Percentiles rank a stretch among this genome's conserved stretches.
Conservation (phyloP, 2,888 invertebrate genomes). For the Idaea dimidiata region DNA sequence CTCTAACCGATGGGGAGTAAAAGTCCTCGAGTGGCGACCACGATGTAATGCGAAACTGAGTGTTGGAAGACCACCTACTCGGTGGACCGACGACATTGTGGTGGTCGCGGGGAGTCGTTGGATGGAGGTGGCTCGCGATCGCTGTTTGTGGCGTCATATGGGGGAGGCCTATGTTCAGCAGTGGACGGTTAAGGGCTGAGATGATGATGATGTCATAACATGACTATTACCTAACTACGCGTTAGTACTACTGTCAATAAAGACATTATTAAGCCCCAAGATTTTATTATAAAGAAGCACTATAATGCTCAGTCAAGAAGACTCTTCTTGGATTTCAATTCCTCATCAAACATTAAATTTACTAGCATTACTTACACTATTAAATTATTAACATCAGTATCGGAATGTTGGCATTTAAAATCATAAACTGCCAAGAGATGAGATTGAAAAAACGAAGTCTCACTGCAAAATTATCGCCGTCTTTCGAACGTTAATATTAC, state of each 20-base stretch:
- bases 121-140: too few relatives aligned
- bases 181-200: too few relatives aligned
- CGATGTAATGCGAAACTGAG: too few relatives aligned
- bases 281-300: neutral
- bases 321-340: neutral
- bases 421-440: neutral
- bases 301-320: neutral
- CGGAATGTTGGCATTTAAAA: neutral
- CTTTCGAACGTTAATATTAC: constrained; percentile 3
- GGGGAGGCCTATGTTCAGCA: too few relatives aligned
- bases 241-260: neutral
- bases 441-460: neutral
- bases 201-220: too few relatives aligned
- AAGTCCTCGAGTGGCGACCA: too few relatives aligned
- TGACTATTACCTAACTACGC: neutral
- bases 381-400: neutral
- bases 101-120: too few relatives aligned
- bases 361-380: neutral
- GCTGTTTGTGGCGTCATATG: too few relatives aligned
- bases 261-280: neutral
- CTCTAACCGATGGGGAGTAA: too few relatives aligned
- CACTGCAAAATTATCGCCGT: neutral
- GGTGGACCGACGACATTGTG: too few relatives aligned
- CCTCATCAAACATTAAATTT: neutral
- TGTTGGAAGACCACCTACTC: too few relatives aligned